Percentiles rank a stretch among this genome's conserved stretches.
phyloP scores from a whole-genome alignment of 2,797 vertebrate species.

The Melanotaenia boesemani region DNA sequence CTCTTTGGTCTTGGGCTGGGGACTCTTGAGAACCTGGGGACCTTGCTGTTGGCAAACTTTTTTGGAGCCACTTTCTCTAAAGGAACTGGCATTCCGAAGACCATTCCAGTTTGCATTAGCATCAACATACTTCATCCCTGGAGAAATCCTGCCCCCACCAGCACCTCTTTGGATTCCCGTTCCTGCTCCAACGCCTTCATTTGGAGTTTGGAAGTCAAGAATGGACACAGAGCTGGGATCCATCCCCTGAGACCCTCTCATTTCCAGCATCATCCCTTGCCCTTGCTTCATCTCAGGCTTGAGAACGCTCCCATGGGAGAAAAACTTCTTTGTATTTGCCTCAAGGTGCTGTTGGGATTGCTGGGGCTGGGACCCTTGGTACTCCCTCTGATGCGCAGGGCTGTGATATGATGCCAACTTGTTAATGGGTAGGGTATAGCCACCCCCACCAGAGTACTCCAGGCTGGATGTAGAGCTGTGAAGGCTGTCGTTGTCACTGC shows the following conservation, averaged over 20 bases:
- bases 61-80: conserved; percentile 61
- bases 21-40: conserved; percentile 33
- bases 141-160: conserved; percentile 51
- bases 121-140: conserved; percentile 61
- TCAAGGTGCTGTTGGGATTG: conserved; percentile 37
- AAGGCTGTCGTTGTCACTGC: conserved; percentile 88
- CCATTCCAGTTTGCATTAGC: conserved; percentile 69
- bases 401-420: conserved; percentile 67
- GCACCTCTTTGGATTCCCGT: conserved; percentile 59
- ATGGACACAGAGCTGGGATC: conserved; percentile 82
- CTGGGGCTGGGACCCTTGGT: conserved; percentile 52
- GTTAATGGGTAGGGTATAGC: conserved; percentile 34
- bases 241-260: conserved; percentile 56
- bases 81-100: conserved; percentile 49
- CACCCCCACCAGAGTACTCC: conserved; percentile 77
- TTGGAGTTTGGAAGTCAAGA: conserved; percentile 84
- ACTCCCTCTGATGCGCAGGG: conserved; percentile 58
- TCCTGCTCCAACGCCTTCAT: conserved; percentile 64
- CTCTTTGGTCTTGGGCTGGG: conserved; percentile 73
- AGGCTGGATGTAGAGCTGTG: conserved; percentile 90
- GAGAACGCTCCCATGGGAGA: conserved; percentile 83
- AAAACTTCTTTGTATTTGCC: conserved; percentile 82
- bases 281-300: conserved; percentile 72
- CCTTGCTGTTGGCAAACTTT: conserved; percentile 45
- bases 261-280: conserved; percentile 27